These are phyloP conservation scores for Alosa alosa DNA, from an alignment of 2,113 vertebrate species.

Conservation along the genomic window DNA sequence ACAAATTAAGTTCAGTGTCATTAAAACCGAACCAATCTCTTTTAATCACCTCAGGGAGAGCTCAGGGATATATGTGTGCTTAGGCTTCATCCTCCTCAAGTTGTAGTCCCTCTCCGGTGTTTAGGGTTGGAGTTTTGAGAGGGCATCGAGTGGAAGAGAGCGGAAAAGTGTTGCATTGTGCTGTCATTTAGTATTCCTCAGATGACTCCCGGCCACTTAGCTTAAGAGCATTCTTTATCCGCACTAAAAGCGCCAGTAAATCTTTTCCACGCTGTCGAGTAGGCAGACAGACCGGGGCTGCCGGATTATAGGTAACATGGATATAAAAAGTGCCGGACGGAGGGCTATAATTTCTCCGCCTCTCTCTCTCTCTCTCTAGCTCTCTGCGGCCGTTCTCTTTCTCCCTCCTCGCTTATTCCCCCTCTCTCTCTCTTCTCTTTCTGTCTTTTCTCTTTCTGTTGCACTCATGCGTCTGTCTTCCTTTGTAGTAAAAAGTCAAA, in stretches of 20 bases:
- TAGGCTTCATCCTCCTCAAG: not conserved
- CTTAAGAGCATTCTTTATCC: slow-evolving; percentile 59
- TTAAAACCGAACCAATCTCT: not conserved
- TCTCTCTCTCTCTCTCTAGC: too few species aligned
- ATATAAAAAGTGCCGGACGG: slow-evolving; percentile 60
- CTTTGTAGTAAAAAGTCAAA: too few species aligned
- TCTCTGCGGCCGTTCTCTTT: too few species aligned
- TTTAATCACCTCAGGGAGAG: not conserved
- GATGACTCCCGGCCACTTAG: slow-evolving; percentile 61
- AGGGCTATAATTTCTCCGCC: slow-evolving; percentile 73
- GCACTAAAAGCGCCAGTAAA: slow-evolving; percentile 64
- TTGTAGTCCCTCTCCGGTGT: not conserved
- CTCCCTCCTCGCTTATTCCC: too few species aligned
- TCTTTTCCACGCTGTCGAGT: slow-evolving; percentile 70
- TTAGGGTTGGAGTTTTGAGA: not conserved
- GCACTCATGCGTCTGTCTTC: too few species aligned
- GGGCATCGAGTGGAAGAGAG: not conserved
- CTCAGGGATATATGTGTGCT: not conserved
- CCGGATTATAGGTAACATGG: slow-evolving; percentile 73
- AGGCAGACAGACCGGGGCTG: slow-evolving; percentile 77
- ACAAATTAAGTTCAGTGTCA: not conserved
- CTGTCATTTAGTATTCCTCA: slow-evolving; percentile 61
- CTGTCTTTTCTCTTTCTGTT: too few species aligned
- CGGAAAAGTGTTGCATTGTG: slow-evolving; percentile 42
- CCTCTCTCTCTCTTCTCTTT: too few species aligned